phyloP scores from a whole-genome alignment of 2,113 vertebrate species.

The Ochotona curzoniae region DNA sequence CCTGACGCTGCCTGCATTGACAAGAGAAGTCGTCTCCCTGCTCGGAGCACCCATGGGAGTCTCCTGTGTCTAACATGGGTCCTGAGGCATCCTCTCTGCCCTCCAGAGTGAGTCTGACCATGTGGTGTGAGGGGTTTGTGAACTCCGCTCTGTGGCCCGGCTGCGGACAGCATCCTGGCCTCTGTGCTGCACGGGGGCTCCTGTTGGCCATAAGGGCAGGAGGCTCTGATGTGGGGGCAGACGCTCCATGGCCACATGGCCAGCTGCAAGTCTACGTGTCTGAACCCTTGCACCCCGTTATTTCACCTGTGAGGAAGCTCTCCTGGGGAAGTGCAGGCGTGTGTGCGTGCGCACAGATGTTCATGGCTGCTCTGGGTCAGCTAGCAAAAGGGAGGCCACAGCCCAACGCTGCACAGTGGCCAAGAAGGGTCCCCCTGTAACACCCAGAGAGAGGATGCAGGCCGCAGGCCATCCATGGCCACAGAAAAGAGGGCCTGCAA shows the following conservation, averaged over 20 bases:
- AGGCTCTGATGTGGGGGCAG: background rate
- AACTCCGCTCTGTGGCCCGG: background rate
- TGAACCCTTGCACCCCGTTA: background rate
- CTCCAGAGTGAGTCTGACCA: background rate
- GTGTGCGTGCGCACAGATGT: background rate
- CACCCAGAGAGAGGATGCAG: background rate
- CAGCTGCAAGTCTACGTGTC: background rate
- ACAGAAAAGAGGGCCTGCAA: background rate
- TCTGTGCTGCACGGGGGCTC: too few species aligned
- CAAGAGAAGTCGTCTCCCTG: too few species aligned
- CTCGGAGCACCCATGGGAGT: background rate
- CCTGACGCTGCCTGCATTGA: too few species aligned
- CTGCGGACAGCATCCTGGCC: too few species aligned
- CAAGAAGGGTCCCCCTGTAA: background rate
- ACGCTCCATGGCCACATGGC: too few species aligned
- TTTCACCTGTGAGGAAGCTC: background rate
- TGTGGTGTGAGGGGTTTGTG: too few species aligned
- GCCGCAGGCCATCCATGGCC: background rate
- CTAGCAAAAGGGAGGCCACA: background rate
- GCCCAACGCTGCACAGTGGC: background rate
- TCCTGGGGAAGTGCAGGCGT: background rate
- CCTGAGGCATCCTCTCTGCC: background rate
- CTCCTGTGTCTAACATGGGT: too few species aligned
- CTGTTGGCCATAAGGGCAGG: background rate
- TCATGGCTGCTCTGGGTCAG: background rate